Base-by-base conservation (phyloP, 2,113 vertebrate species). In the Leucoraja erinaceus region DNA sequence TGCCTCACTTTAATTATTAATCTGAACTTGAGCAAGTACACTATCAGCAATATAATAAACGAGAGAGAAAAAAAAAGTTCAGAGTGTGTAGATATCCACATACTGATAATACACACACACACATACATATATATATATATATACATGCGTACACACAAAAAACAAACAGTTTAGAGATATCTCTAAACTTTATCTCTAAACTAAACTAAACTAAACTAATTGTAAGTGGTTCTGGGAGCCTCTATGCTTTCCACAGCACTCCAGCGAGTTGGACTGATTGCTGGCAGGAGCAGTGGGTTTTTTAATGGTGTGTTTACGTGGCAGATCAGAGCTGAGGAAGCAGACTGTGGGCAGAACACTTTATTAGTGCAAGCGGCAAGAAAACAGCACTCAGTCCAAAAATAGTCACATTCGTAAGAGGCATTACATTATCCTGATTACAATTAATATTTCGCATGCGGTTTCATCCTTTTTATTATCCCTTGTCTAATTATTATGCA, bases 191-290 rank as follows among this genome's bases (percentile, higher is more conserved):
- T 47, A 47, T 47, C 38, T 47, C 38, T 47, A 47, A 47, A 47
- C 38, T 47, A n/a, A n/a, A n/a, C 38, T 47, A n/a, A n/a, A n/a
- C n/a, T n/a, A 47, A 47, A 0, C 38, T 47, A 47, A 72, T 74
- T 68, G 54, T 74, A 7, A 74, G 70, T 54, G 90, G 66, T 72
- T 91, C 68, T 74, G 90, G 72, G 54, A 91, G 90, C 20, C 38
- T 72, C 72, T 91, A 66, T 74, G 68, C n/a, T 38, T 38, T 90
- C 66, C 86, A 90, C 90, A 91, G 47, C 68, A 54, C 33, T 72
- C 68, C 33, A 74, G 18, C 31, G 47, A 47, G 8, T 16, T 22
- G 14, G 20, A 25, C 16, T 54, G 66, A 72, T 70, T 70, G 6
- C 33, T 91, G 66, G 63, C 68, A 74, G 66, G 90, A 74, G 10